Percentiles rank a stretch among this genome's conserved stretches.
phyloP scores from a whole-genome alignment of 2,888 invertebrate species.

The Lamellibrachia satsuma region DNA sequence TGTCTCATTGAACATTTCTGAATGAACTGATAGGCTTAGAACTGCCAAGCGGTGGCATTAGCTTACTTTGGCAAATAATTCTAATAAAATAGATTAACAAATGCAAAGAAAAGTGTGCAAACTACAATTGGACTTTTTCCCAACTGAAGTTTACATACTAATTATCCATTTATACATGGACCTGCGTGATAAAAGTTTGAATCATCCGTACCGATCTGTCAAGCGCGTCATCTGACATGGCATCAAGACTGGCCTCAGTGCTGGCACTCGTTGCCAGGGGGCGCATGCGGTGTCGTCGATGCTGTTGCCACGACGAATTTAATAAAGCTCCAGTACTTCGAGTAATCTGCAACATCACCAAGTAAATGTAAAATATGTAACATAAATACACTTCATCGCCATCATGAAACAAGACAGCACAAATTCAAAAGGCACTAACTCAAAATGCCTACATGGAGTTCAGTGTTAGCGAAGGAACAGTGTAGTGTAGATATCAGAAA shows the following conservation, averaged over 20 bases:
- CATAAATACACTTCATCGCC: background rate
- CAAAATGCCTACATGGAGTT: no score
- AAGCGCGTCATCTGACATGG: background rate
- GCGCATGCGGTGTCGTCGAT: background rate
- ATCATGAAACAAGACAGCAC: no score
- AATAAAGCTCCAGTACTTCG: background rate
- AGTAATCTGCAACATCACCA: background rate
- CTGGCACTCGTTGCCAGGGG: background rate
- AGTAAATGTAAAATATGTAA: background rate
- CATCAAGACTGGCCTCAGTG: background rate
- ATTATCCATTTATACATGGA: background rate
- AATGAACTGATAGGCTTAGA: background rate
- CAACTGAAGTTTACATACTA: no score
- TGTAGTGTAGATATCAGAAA: no score
- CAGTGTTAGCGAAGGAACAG: no score
- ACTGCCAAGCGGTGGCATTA: background rate
- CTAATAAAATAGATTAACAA: no score
- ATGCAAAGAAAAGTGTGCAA: no score
- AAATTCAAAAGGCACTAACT: no score
- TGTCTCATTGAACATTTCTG: no score
- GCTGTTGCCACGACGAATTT: background rate
- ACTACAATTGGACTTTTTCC: no score
- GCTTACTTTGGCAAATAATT: background rate
- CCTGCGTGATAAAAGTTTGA: background rate
- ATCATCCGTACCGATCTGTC: background rate